Conservation (phyloP, 2,888 invertebrate genomes). For the Synanthedon vespiformis region DNA sequence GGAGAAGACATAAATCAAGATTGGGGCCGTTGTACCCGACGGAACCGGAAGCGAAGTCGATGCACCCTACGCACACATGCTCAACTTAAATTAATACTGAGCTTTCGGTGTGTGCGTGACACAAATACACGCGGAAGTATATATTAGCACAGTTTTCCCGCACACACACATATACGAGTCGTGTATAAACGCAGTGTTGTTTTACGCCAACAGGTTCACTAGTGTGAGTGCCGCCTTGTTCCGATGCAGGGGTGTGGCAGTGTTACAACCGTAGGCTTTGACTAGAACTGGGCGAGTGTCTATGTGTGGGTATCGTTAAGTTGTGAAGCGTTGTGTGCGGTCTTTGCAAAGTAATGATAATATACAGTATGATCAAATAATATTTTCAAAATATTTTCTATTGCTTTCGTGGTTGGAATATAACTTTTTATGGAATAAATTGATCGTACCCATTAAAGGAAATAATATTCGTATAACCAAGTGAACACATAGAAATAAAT, state of each 20-base stretch:
- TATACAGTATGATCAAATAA: constrained; percentile 6
- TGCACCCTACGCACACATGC: constrained; percentile 53
- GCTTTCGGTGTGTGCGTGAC: constrained; percentile 36
- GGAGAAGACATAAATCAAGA: constrained; percentile 52
- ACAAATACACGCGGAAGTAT: constrained; percentile 60
- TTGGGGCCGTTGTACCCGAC: constrained; percentile 61
- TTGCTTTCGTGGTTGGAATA: too few relatives aligned
- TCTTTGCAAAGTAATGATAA: constrained; percentile 6
- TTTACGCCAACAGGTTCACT: constrained; percentile 16
- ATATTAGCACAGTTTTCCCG: constrained; percentile 59
- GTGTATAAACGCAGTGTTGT: constrained; percentile 21
- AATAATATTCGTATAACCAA: too few relatives aligned
- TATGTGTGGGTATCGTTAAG: constrained; percentile 8
- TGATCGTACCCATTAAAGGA: too few relatives aligned
- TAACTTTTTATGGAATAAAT: too few relatives aligned
- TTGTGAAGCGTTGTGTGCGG: background rate
- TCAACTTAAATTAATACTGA: constrained; percentile 11
- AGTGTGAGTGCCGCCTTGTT: constrained; percentile 57
- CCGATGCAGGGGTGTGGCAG: constrained; percentile 51
- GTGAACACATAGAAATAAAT: too few relatives aligned
- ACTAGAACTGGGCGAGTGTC: constrained; percentile 25
- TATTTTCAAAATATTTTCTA: too few relatives aligned
- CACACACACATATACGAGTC: constrained; percentile 27
- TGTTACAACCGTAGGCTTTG: constrained; percentile 16
- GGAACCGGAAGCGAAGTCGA: constrained; percentile 61